Conservation (phyloP, 2,888 invertebrate species). For the Papilio protenor region DNA sequence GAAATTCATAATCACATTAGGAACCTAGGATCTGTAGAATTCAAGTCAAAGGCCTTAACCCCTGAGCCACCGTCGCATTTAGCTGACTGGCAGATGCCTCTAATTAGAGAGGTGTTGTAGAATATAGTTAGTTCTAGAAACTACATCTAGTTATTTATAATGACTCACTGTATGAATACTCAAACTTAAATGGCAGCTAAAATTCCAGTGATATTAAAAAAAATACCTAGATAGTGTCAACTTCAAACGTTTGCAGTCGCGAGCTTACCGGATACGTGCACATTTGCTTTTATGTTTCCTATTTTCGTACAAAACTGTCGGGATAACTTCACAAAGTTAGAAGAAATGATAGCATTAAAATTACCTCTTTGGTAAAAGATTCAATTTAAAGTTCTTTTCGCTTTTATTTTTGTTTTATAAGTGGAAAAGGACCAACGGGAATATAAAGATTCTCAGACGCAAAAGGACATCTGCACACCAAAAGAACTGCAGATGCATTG, state of each 20-base stretch:
- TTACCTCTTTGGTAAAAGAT: not conserved
- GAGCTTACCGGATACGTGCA: constrained; percentile 15
- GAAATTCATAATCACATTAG: no score
- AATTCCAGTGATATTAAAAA: constrained; percentile 28
- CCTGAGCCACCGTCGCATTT: no score
- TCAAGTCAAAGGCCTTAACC: no score
- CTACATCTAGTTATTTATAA: not conserved
- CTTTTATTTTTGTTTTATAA: not conserved
- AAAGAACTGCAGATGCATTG: no score
- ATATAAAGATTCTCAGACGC: no score
- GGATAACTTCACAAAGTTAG: not conserved
- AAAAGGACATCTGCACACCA: no score
- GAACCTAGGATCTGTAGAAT: no score
- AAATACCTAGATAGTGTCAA: constrained; percentile 26
- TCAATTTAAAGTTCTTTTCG: not conserved
- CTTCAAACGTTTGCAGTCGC: constrained; percentile 24
- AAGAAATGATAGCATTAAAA: not conserved
- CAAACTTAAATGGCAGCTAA: constrained; percentile 13
- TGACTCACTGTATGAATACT: not conserved
- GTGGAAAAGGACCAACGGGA: no score
- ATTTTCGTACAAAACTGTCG: constrained; percentile 11
- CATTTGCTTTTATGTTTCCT: constrained; percentile 25
- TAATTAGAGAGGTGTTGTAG: no score
- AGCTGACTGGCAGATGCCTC: no score
- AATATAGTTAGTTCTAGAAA: not conserved